Base-by-base conservation (phyloP, 2,888 invertebrate genomes). In the Theristus sp. region DNA sequence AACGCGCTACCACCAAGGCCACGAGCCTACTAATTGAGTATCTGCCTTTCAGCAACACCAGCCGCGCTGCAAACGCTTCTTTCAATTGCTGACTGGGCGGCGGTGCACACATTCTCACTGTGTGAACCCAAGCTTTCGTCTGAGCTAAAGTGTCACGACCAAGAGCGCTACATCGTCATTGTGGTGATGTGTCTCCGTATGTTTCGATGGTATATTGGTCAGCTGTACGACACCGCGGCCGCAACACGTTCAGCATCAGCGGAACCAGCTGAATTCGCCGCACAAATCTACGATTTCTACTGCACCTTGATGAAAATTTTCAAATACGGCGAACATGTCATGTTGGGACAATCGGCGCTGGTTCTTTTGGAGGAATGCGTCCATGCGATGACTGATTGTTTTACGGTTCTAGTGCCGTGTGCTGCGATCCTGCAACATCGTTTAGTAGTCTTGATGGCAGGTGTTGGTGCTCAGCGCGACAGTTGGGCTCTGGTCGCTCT, bases 341-440 rank as follows among this genome's bases (percentile, higher is more conserved):
- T 26, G 10, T 13, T 20, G 57, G 38, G 46, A 22, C 57, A 38
- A 22, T 30, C 31, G 38, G 17, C 26, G n/a, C 70, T 72, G 55
- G 69, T 84, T 38, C 85, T 93, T 65, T 76, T 91, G 60, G 85
- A 86, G 59, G 91, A 94, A 74, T 89, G 89, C 61, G 89, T 91
- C 67, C 82, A 83, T 60, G 89, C 91, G 1, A 88, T 90, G 72
- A 85, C 88, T 1, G 81, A 86, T 1, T 90, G 93, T 72, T 94
- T 90, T 71, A 89, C 93, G 75, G 89, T 89, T 0, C 94, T 96
- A 77, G 93, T 89, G 75, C 93, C 94, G 0, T 91, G 90, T 0
- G 55, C 61, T n/a, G 56, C 57, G 29, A 56, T 67, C 20, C 60
- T 65, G 22, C 60, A 63, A 6, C 63, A 64, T 49, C 64, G 64